phyloP scores from a whole-genome alignment of 2,888 invertebrate genomes.

The Tetramorium bicarinatum region DNA sequence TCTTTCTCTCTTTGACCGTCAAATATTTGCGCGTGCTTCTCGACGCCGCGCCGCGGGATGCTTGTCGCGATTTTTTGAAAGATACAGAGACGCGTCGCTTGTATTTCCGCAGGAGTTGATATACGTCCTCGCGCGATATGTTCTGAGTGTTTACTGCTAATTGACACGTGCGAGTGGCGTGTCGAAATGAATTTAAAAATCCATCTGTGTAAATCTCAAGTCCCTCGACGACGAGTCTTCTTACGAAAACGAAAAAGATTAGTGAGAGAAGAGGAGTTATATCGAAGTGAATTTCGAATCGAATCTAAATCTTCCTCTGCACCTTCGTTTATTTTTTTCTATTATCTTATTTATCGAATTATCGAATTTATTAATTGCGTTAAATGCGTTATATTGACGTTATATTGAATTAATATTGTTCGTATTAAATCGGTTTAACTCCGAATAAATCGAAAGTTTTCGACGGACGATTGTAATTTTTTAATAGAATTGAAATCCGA shows the following conservation, averaged over 20 bases:
- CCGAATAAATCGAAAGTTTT: neutral
- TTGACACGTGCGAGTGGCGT: neutral
- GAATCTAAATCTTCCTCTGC: neutral
- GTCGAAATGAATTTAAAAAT: constrained; percentile 23
- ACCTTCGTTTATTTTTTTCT: neutral
- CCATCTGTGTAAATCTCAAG: neutral
- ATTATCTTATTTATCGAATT: neutral
- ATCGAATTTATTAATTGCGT: neutral
- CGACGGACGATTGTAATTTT: neutral
- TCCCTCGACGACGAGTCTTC: neutral
- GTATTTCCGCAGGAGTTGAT: constrained; percentile 11
- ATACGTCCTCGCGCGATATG: neutral
- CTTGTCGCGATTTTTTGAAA: neutral
- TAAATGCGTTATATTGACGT: too few species aligned
- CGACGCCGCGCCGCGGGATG: neutral
- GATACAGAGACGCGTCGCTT: neutral
- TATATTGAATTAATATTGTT: too few species aligned
- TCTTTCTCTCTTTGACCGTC: neutral
- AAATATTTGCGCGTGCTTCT: constrained; percentile 35
- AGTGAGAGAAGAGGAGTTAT: neutral
- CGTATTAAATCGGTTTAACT: neutral
- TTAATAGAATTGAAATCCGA: neutral
- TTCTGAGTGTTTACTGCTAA: constrained; percentile 12
- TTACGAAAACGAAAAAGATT: neutral
- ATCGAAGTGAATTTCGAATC: neutral